Percentiles rank a stretch among this genome's conserved stretches.
Evolutionary conservation across 2,888 invertebrate genomes (phyloP).

Genomic region (Palloptera scutellata): DNA sequence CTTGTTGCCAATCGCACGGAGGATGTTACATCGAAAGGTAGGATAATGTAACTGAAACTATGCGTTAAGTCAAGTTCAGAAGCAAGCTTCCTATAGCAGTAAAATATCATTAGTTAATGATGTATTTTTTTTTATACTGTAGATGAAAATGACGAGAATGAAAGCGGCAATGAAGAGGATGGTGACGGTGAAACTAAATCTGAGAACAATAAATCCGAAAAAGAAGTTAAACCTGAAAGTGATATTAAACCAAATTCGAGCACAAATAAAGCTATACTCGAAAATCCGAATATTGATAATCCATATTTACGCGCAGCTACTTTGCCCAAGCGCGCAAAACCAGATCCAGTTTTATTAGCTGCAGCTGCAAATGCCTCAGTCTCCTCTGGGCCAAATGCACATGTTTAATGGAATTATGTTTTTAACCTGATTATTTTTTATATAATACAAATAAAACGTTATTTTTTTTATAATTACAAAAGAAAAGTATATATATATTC

Average conservation of each 20-base stretch:
- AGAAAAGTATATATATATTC: no score
- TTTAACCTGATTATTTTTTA: no score
- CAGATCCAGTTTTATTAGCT: constrained; percentile 40
- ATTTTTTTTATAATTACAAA: no score
- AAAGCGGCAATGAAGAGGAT: constrained; percentile 63
- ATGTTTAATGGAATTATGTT: no score
- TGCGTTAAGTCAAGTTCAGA: not conserved
- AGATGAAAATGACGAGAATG: constrained; percentile 60
- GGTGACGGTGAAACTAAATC: constrained; percentile 59
- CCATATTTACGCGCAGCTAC: constrained; percentile 71
- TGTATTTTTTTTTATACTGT: constrained; percentile 5
- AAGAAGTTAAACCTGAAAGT: constrained; percentile 59
- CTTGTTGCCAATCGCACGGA: constrained; percentile 73
- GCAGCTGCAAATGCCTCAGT: constrained; percentile 22
- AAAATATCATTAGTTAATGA: not conserved
- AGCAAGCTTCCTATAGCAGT: not conserved
- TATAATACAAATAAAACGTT: no score
- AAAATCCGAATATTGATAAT: constrained; percentile 74
- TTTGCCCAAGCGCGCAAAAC: constrained; percentile 59
- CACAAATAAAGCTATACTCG: constrained; percentile 63
- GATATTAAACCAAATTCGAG: constrained; percentile 64
- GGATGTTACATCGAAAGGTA: constrained; percentile 69
- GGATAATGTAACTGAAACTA: constrained; percentile 47
- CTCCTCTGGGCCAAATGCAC: not conserved
- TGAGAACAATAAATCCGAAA: constrained; percentile 53